These are phyloP conservation scores for Eupithecia insigniata DNA, from an alignment of 2,888 invertebrate species.

Conservation along the genomic window DNA sequence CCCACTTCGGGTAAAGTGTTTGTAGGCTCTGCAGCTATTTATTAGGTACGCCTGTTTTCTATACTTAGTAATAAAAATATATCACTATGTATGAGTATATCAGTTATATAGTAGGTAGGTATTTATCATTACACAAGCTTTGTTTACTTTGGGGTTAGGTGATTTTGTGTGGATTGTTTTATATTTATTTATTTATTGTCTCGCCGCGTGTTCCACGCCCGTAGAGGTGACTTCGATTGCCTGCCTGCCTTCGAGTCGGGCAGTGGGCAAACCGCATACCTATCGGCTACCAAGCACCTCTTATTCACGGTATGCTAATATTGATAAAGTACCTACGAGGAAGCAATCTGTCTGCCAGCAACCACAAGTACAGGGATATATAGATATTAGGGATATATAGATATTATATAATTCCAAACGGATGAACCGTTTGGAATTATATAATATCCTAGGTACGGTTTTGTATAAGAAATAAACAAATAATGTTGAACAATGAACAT, in stretches of 20 bases:
- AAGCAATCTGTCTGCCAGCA: background rate
- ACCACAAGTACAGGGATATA: background rate
- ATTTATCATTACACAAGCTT: background rate
- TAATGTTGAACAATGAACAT: background rate
- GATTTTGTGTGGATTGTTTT: background rate
- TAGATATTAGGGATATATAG: too few relatives aligned
- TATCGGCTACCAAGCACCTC: background rate
- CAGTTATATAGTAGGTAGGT: background rate
- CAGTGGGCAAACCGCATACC: slow-evolving; percentile 54
- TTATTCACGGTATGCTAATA: slow-evolving; percentile 33
- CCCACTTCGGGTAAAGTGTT: background rate
- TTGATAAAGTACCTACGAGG: background rate
- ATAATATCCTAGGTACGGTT: background rate
- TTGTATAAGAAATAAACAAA: background rate
- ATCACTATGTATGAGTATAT: background rate
- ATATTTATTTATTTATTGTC: background rate
- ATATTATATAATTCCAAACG: too few relatives aligned
- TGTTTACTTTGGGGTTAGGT: background rate
- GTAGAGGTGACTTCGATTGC: background rate
- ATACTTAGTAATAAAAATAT: background rate
- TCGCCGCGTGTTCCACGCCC: background rate
- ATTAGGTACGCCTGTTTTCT: too few relatives aligned
- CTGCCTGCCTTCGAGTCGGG: background rate
- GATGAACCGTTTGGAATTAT: background rate
- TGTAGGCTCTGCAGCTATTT: too few relatives aligned